A percentile compares a stretch with the other conserved stretches of the same genome.
Conservation (phyloP, 1,140 invertebrate genomes). For the Metopolophium dirhodum region DNA sequence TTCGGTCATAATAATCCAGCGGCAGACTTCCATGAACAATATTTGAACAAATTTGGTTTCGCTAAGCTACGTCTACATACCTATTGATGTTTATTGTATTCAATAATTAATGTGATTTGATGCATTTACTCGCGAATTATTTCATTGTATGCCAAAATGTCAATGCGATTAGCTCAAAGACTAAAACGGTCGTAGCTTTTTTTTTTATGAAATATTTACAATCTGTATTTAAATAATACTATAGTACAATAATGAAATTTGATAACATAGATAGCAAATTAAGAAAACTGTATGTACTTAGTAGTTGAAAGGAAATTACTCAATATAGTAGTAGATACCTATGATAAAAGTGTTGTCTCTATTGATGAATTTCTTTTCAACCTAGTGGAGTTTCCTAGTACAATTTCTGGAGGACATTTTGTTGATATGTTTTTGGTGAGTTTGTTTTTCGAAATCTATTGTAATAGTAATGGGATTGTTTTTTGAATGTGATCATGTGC, state of each 20-base stretch:
- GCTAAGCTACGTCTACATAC: neutral
- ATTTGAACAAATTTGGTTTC: neutral
- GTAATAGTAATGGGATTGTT: too few species aligned
- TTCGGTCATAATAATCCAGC: neutral
- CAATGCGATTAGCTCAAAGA: neutral
- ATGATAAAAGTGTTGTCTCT: neutral
- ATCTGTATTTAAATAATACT: too few species aligned
- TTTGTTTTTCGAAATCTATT: too few species aligned
- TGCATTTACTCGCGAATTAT: neutral
- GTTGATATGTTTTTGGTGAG: neutral
- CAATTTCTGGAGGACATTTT: neutral
- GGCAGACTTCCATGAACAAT: neutral
- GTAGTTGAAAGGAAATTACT: neutral
- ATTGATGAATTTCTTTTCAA: neutral
- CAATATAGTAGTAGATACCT: neutral
- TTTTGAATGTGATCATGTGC: neutral
- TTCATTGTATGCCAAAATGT: too few species aligned
- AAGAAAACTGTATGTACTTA: neutral
- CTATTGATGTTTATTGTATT: neutral
- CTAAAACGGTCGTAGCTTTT: neutral
- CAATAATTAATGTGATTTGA: neutral
- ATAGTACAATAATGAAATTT: neutral
- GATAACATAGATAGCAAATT: neutral
- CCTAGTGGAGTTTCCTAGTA: neutral
- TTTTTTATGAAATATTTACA: too few species aligned